Evolutionary conservation across 2,113 vertebrate species (phyloP).

Genomic region (Mustelus asterias): DNA sequence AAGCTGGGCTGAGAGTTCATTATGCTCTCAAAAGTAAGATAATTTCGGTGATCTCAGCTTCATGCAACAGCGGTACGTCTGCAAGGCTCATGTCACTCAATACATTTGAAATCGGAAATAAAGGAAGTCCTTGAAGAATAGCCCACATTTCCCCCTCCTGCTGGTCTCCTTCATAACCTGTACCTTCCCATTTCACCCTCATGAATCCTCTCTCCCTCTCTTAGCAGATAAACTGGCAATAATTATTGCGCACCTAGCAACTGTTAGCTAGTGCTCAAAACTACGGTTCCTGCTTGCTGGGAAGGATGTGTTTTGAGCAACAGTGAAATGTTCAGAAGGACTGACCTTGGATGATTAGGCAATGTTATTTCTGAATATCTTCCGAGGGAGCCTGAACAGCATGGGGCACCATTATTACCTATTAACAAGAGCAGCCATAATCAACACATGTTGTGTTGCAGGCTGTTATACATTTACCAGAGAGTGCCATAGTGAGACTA

Average conservation of each 20-base stretch:
- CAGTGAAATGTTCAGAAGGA: not conserved
- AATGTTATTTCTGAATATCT: not conserved
- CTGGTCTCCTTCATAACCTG: not conserved
- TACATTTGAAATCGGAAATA: not conserved
- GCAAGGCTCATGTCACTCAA: not conserved
- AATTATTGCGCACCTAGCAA: not conserved
- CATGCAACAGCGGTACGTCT: not conserved
- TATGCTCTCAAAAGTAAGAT: not conserved
- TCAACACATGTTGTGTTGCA: not conserved
- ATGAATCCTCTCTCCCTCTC: not conserved
- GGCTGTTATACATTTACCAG: not conserved
- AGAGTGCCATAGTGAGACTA: not conserved
- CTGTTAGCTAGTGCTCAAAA: not conserved
- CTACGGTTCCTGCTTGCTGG: not conserved
- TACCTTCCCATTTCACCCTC: not conserved
- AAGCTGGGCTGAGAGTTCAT: not conserved
- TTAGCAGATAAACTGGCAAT: not conserved
- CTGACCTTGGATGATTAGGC: not conserved
- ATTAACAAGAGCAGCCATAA: not conserved
- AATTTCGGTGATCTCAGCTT: not conserved
- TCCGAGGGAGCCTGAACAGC: not conserved
- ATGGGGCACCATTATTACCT: not conserved
- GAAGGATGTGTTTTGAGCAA: not conserved
- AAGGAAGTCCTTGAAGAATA: not conserved
- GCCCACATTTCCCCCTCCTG: not conserved